phyloP scores from a whole-genome alignment of 2,113 vertebrate genomes.

The Mus pahari region DNA sequence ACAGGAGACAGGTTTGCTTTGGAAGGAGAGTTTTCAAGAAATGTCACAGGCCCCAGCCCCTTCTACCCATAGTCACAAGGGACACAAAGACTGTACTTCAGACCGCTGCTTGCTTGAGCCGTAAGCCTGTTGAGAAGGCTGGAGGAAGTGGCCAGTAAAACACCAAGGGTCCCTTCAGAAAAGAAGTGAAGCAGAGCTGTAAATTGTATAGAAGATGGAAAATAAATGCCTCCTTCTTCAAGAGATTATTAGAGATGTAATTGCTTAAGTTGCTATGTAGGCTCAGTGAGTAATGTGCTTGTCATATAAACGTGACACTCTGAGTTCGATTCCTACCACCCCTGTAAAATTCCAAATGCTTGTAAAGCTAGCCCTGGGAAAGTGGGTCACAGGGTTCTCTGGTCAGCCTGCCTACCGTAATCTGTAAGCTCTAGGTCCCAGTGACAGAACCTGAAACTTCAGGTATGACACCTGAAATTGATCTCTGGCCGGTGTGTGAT shows the following conservation, averaged over 20 bases:
- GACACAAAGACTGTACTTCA: background rate
- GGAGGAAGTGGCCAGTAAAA: background rate
- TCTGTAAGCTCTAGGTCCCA: background rate
- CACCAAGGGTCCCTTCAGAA: background rate
- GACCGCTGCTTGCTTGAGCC: background rate
- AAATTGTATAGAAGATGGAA: background rate
- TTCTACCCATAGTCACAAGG: background rate
- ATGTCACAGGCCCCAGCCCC: rapidly evolving
- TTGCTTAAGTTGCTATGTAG: background rate
- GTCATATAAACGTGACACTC: background rate
- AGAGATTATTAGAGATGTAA: background rate
- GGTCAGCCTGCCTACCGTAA: background rate
- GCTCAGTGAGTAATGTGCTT: background rate
- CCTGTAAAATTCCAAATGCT: background rate
- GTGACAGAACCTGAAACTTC: too few species aligned
- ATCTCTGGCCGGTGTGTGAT: background rate
- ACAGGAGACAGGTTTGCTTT: background rate
- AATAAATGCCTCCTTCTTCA: background rate
- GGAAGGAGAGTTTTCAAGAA: background rate
- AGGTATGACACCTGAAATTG: background rate
- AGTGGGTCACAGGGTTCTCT: too few species aligned
- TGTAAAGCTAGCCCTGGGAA: background rate
- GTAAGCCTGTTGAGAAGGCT: background rate
- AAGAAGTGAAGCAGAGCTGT: background rate
- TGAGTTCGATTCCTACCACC: background rate